These are phyloP conservation scores for Andrena marginata DNA, from an alignment of 2,888 invertebrate genomes.

Conservation along the genomic window DNA sequence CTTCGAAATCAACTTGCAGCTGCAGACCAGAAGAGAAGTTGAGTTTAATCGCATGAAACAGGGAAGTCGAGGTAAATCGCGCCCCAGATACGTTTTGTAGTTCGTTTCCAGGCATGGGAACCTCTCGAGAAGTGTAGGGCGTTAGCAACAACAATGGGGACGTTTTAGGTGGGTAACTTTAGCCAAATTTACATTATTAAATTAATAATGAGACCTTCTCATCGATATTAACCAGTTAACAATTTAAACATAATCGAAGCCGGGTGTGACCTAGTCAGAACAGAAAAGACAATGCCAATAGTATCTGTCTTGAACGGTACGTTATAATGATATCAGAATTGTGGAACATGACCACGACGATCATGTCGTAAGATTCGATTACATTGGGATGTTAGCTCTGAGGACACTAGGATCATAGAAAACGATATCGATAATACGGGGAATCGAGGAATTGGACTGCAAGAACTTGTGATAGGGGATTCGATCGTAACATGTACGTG, in stretches of 20 bases:
- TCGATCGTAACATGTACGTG: not conserved
- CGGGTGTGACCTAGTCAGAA: not conserved
- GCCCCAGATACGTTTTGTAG: not conserved
- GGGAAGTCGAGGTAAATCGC: conserved; percentile 67
- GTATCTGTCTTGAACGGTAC: not conserved
- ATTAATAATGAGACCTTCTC: too few species aligned
- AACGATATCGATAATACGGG: not conserved
- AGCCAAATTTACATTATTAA: not conserved
- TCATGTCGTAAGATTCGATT: conserved; percentile 3
- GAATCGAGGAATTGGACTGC: too few species aligned
- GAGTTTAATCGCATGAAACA: conserved; percentile 67
- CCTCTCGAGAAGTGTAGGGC: not conserved
- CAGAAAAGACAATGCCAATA: not conserved
- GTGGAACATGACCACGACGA: not conserved
- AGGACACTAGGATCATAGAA: not conserved
- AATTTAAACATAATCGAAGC: too few species aligned
- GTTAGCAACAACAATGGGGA: not conserved
- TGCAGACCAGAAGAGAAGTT: conserved; percentile 69
- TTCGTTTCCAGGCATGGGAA: not conserved
- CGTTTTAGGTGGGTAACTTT: not conserved
- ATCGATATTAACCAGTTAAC: too few species aligned
- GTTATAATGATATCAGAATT: not conserved
- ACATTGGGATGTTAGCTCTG: not conserved
- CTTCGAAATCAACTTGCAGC: conserved; percentile 74
- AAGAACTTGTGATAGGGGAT: not conserved